Evolutionary conservation across 1,140 invertebrate species (phyloP).

Genomic region (Leptopilina boulardi): DNA sequence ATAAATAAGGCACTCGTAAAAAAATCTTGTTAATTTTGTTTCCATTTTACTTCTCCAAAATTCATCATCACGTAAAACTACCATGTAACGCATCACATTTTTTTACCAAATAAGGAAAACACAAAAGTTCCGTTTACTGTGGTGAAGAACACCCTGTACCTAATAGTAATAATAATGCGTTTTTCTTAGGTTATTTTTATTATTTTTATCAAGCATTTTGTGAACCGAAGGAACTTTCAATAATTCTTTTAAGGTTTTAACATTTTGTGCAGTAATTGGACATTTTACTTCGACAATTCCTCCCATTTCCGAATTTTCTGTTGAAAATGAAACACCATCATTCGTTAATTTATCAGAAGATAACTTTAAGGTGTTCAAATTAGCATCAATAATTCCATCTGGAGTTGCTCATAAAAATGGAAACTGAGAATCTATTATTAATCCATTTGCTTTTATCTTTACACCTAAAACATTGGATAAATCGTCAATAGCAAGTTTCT

Average conservation of each 20-base stretch:
- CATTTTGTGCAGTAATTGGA: conserved; percentile 53
- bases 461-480: conserved; percentile 48
- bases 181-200: conserved; percentile 49
- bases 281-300: conserved; percentile 46
- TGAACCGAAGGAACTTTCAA: conserved; percentile 35
- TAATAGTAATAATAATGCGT: conserved; percentile 59
- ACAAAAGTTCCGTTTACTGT: conserved; percentile 50
- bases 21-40: conserved; percentile 55
- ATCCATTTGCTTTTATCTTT: conserved; percentile 63
- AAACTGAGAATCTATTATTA: conserved; percentile 71
- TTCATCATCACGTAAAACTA: conserved; percentile 40
- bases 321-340: not conserved
- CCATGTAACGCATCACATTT: conserved; percentile 37
- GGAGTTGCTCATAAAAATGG: conserved; percentile 68
- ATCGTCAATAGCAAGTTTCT: conserved; percentile 57
- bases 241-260: conserved; percentile 47
- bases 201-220: not conserved
- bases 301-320: not conserved
- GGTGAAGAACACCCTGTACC: conserved; percentile 59
- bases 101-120: conserved; percentile 53
- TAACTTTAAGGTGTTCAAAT: conserved; percentile 16
- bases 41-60: conserved; percentile 47
- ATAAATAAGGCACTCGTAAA: conserved; percentile 58
- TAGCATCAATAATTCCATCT: conserved; percentile 68
- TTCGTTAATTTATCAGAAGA: not conserved